These are phyloP conservation scores for Peromyscus aztecus DNA, from an alignment of 2,797 vertebrate species.

Conservation along the genomic window DNA sequence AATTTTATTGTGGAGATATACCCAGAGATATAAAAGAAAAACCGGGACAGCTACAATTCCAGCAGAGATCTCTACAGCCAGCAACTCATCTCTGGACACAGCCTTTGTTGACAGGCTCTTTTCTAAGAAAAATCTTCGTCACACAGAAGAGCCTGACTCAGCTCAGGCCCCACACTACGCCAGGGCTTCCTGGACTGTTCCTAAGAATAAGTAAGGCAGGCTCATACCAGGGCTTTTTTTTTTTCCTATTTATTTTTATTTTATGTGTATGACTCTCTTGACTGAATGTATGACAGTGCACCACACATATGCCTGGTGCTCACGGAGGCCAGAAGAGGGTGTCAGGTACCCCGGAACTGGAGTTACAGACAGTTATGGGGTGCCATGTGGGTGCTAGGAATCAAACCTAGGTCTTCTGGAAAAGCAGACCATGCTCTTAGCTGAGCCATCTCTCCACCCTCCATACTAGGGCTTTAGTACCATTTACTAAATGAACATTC, in stretches of 20 bases:
- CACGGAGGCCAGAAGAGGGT: neutral
- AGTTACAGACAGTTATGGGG: neutral
- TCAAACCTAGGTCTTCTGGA: neutral
- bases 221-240: neutral
- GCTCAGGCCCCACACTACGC: neutral
- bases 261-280: neutral
- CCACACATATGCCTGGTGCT: neutral
- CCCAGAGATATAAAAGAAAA: slow-evolving; percentile 3
- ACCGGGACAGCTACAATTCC: neutral
- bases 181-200: neutral
- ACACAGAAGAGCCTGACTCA: neutral
- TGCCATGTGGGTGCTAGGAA: neutral
- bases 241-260: too few species aligned
- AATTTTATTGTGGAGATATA: neutral
- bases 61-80: neutral
- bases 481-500: neutral
- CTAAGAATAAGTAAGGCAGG: neutral
- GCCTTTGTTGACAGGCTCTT: neutral
- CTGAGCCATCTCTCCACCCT: neutral
- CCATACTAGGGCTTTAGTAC: neutral
- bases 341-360: neutral
- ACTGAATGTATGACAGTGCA: neutral
- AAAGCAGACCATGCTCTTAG: neutral
- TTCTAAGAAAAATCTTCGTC: neutral
- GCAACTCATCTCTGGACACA: neutral